phyloP scores from a whole-genome alignment of 2,113 vertebrate genomes.

The Capreolus pygargus region DNA sequence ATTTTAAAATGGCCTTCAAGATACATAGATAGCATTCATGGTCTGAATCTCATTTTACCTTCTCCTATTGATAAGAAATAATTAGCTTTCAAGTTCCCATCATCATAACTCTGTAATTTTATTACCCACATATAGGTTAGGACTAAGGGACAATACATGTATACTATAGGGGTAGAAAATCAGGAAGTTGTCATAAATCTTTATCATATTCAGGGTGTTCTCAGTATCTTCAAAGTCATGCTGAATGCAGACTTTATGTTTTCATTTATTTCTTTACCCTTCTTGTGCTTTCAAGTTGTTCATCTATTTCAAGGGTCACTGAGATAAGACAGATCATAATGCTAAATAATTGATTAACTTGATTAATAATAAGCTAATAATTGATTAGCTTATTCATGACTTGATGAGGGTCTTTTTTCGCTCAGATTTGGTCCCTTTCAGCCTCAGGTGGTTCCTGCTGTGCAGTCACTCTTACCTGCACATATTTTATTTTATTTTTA shows the following conservation, averaged over 20 bases:
- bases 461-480: background rate
- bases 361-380: too few relatives aligned
- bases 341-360: background rate
- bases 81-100: background rate
- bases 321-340: background rate
- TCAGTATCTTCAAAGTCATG: background rate
- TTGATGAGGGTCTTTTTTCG: background rate
- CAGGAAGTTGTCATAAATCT: background rate
- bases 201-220: background rate
- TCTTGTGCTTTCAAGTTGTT: slow-evolving; percentile 11
- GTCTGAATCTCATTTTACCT: slow-evolving; percentile 54
- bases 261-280: background rate
- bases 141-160: background rate
- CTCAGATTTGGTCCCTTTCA: background rate
- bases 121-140: slow-evolving; percentile 1
- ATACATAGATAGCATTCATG: background rate
- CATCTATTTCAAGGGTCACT: background rate
- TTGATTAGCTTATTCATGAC: background rate
- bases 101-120: slow-evolving; percentile 33
- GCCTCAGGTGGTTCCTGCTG: background rate
- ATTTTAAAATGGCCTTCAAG: background rate
- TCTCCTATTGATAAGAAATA: background rate
- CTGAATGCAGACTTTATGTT: background rate
- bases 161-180: background rate
- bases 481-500: background rate